Evolutionary conservation across 2,113 vertebrate genomes (phyloP), one percentile per base, ranked within the genome.

Genomic region (Nesospiza acunhae): DNA sequence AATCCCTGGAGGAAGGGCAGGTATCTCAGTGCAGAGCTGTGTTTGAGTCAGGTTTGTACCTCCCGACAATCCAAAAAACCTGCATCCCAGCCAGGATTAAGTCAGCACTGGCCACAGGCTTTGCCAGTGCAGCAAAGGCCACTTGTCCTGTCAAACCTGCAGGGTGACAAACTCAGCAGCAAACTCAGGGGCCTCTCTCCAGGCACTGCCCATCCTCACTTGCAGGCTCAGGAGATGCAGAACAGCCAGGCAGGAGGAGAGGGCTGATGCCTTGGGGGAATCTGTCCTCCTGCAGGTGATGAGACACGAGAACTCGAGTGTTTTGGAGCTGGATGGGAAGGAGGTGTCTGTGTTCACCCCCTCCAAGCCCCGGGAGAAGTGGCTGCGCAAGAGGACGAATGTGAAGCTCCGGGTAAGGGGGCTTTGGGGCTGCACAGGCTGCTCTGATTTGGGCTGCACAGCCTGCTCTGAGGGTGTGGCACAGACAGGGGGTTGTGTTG

Each of bases 261-360:
- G 21, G 49, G 33, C 63, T 67, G 72, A 87, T 7, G 5, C 31
- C 31, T 22, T 1, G 0, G 5, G 55, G 91, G 75, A n/a, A 21
- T 60, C 26, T 62, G 19, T 87, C 31, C 35, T 58, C 75, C 80
- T 20, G 12, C 92, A 99, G 99, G 99, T 99, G 95, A 99, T 99
- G 98, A 98, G 99, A 59, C 99, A 99, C 0, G 99, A 99, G 96
- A 99, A 97, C 87, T 98, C 98, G 2, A 99, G 99, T 23, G 98
- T 99, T 87, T 87, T 99, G 94, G 99, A 99, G 96, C 98, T 99
- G 70, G 99, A 99, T 1, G 99, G 99, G 60, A 99, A 99, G 93
- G 99, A 99, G 96, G 98, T 99, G 70, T 99, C 99, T 0, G 98
- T 99, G 80, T 99, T 99, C 94, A 99, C 98, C 5, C 99, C 99